phyloP scores from a whole-genome alignment of 2,113 vertebrate species.

The Chloropsis cyanopogon region DNA sequence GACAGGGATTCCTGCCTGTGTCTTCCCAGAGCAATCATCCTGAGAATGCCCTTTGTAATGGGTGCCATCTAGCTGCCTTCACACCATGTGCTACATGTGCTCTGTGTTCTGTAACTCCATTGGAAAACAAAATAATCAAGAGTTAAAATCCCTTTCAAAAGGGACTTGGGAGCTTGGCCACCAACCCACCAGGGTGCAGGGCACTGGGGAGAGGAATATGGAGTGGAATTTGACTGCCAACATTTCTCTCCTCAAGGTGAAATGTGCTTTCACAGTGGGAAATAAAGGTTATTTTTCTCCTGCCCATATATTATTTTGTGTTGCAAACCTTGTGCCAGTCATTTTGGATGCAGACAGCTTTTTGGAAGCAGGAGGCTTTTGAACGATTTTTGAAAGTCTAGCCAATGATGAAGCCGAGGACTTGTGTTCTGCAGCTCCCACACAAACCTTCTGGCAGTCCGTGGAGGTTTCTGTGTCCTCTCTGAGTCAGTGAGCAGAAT shows the following conservation, averaged over 20 bases:
- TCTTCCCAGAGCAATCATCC: background rate
- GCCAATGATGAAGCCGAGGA: background rate
- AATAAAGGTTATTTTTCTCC: background rate
- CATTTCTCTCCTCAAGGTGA: background rate
- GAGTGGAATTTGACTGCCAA: background rate
- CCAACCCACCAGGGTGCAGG: background rate
- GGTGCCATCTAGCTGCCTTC: background rate
- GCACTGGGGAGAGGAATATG: background rate
- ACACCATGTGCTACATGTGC: too few species aligned
- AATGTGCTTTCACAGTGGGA: background rate
- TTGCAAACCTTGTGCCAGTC: background rate
- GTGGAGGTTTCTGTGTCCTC: background rate
- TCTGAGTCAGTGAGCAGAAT: background rate
- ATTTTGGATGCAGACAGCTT: background rate
- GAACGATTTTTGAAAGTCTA: background rate
- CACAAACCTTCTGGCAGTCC: slow-evolving; percentile 15
- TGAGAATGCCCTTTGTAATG: background rate
- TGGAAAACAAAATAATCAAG: background rate
- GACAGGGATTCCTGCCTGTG: background rate
- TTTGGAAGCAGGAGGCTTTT: slow-evolving; percentile 5
- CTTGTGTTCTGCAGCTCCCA: background rate
- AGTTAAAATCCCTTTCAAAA: background rate
- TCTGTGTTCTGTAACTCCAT: background rate
- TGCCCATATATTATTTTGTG: background rate
- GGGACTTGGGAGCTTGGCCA: background rate